These are phyloP conservation scores for Stenotaenia linearis DNA, from an alignment of 2,888 invertebrate genomes.

Conservation along the genomic window DNA sequence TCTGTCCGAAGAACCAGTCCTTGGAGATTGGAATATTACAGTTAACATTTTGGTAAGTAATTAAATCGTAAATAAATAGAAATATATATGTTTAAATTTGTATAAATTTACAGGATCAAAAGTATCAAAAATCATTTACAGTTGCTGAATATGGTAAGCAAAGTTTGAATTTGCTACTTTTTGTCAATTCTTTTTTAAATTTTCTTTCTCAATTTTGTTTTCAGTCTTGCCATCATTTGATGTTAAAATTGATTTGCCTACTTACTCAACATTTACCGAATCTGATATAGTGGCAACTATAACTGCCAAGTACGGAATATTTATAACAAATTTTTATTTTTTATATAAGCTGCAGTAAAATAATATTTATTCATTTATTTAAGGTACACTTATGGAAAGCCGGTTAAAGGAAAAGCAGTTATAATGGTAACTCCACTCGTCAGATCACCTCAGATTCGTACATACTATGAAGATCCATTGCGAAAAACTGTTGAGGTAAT, in stretches of 20 bases:
- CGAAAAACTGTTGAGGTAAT: constrained; percentile 46
- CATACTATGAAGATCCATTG: constrained; percentile 61
- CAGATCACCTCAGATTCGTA: constrained; percentile 70
- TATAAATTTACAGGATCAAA: constrained; percentile 51
- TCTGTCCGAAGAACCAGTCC: constrained; percentile 72
- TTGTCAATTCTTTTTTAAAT: no score
- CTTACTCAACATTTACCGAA: constrained; percentile 74
- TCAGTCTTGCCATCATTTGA: constrained; percentile 84
- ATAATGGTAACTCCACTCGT: constrained; percentile 77
- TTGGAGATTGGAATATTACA: constrained; percentile 82
- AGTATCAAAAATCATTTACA: constrained; percentile 64
- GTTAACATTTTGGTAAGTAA: constrained; percentile 54
- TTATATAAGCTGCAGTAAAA: not conserved
- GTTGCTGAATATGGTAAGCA: constrained; percentile 68
- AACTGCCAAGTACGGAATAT: constrained; percentile 74
- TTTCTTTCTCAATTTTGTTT: no score
- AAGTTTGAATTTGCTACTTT: not conserved
- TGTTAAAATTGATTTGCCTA: constrained; percentile 73
- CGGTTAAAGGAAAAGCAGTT: constrained; percentile 78
- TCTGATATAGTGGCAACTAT: constrained; percentile 71
- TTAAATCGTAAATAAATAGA: not conserved
- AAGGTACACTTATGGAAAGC: constrained; percentile 78
- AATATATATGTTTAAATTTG: not conserved
- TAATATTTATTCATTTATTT: not conserved
- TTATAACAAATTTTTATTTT: not conserved